These are phyloP conservation scores for Zygogramma bicolorata DNA, from an alignment of 2,888 invertebrate species.

Conservation along the genomic window DNA sequence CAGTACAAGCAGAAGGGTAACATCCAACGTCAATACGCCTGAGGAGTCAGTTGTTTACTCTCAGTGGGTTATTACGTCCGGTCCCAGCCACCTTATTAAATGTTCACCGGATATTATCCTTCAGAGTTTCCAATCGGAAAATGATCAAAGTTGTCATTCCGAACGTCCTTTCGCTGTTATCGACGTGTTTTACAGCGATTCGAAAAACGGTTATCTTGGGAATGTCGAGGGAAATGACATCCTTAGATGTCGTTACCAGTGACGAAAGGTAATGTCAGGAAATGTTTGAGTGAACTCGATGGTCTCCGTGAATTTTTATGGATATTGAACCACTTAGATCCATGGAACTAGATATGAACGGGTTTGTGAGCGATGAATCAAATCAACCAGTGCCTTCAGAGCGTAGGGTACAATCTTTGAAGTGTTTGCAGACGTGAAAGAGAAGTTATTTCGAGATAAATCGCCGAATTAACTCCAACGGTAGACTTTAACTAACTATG, in stretches of 20 bases:
- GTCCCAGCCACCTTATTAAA: slow-evolving; percentile 55
- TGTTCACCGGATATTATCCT: slow-evolving; percentile 57
- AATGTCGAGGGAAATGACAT: slow-evolving; percentile 34
- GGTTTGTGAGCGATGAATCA: background rate
- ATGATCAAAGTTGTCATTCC: slow-evolving; percentile 53
- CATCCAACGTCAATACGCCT: slow-evolving; percentile 8
- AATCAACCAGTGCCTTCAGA: no score
- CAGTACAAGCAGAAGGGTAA: slow-evolving; percentile 31
- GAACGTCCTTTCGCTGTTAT: slow-evolving; percentile 36
- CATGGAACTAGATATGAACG: background rate
- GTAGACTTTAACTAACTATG: no score
- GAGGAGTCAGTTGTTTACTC: slow-evolving; percentile 47
- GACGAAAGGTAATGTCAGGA: slow-evolving; percentile 5
- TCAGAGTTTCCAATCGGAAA: slow-evolving; percentile 53
- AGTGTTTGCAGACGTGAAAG: no score
- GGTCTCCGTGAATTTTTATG: slow-evolving; percentile 32
- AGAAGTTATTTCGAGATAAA: no score
- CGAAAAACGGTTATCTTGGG: slow-evolving; percentile 26
- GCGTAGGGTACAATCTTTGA: no score
- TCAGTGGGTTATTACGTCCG: slow-evolving; percentile 56
- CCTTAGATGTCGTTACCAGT: background rate
- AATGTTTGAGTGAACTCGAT: background rate
- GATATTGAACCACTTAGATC: slow-evolving; percentile 6
- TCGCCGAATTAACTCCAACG: no score
- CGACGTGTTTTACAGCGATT: slow-evolving; percentile 35